These are phyloP conservation scores for Apodemus sylvaticus DNA, from an alignment of 2,113 vertebrate species.

Conservation along the genomic window DNA sequence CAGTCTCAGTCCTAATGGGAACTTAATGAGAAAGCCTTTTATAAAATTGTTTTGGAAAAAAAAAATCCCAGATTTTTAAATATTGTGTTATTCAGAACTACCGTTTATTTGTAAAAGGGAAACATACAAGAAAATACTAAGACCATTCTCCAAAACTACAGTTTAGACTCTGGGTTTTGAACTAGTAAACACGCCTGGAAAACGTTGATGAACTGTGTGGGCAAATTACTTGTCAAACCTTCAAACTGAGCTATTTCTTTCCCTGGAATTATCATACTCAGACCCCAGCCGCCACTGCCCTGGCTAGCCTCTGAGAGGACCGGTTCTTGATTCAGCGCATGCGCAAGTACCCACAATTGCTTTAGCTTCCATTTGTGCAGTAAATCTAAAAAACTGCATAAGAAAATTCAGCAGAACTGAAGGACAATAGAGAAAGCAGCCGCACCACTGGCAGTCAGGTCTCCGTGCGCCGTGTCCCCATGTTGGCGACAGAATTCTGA, in stretches of 20 bases:
- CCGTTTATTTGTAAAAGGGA: neutral
- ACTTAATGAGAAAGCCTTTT: neutral
- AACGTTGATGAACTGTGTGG: neutral
- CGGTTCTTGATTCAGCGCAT: neutral
- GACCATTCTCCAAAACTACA: neutral
- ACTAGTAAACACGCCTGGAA: neutral
- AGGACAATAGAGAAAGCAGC: neutral
- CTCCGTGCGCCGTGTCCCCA: neutral
- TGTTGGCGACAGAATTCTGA: neutral
- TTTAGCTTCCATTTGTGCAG: neutral
- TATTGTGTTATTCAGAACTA: neutral
- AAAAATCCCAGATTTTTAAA: neutral
- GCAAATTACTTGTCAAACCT: neutral
- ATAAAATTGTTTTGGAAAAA: constrained; percentile 11
- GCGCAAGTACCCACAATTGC: neutral
- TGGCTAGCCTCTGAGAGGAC: neutral
- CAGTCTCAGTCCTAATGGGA: neutral
- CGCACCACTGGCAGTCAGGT: neutral
- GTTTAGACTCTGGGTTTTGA: neutral
- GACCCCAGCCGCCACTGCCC: neutral
- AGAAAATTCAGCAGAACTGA: neutral
- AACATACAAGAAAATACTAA: neutral
- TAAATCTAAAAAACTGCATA: constrained; percentile 16
- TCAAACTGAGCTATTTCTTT: neutral
- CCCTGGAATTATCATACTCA: neutral